A percentile compares a stretch with the other conserved stretches of the same genome.
Evolutionary conservation across 23 tunicate genomes (phyloP).

Genomic region (Botrylloides violaceus): DNA sequence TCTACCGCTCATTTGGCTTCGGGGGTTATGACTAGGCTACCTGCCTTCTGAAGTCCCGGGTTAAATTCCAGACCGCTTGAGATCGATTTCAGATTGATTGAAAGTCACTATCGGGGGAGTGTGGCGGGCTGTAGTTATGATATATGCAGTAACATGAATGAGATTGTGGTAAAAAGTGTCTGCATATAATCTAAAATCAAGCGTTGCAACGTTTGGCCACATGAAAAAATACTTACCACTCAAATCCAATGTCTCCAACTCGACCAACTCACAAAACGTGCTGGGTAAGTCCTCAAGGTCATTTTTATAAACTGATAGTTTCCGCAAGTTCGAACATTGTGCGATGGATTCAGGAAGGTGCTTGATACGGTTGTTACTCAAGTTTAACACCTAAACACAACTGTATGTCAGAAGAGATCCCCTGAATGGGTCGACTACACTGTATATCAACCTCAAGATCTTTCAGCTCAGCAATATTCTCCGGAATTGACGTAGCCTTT

Average conservation of each 20-base stretch:
- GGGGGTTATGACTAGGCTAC: too few species aligned
- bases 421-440: not conserved
- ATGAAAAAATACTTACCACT: slow-evolving; percentile 27
- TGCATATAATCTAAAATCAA: too few species aligned
- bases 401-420: too few species aligned
- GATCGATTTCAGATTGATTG: too few species aligned
- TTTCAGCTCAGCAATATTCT: slow-evolving; percentile 36
- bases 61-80: too few species aligned
- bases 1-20: too few species aligned
- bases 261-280: slow-evolving; percentile 13
- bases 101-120: too few species aligned
- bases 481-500: slow-evolving; percentile 27
- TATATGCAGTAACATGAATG: too few species aligned
- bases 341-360: slow-evolving; percentile 28
- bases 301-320: slow-evolving; percentile 14
- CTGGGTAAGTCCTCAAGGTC: slow-evolving; percentile 23
- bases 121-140: too few species aligned
- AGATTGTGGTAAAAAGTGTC: too few species aligned
- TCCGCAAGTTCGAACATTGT: slow-evolving; percentile 1
- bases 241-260: slow-evolving; percentile 8
- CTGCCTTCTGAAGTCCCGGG: too few species aligned
- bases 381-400: slow-evolving; percentile 15
- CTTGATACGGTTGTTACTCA: slow-evolving; percentile 23
- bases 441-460: slow-evolving; percentile 23
- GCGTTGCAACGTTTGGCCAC: too few species aligned